Evolutionary conservation across 2,888 invertebrate genomes (phyloP), one percentile per base, ranked within the genome.

Genomic region (Frankliniella fusca): DNA sequence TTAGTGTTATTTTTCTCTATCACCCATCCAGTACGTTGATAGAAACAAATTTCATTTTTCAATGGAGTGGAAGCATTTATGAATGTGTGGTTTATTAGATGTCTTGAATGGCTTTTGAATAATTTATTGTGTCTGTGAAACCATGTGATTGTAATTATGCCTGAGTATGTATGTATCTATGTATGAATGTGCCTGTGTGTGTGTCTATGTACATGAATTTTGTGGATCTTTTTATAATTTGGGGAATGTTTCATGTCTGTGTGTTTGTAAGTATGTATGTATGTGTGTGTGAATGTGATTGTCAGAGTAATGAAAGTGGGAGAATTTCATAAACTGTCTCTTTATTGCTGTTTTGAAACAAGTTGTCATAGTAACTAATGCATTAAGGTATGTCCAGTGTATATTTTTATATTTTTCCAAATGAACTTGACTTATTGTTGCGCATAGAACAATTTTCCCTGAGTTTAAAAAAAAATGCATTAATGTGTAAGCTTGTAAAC

Each of bases 331-430:
- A 5, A 38, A 38, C 38, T 38, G 38, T 38, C 38, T 38, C 38
- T 38, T 38, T 38, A 38, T 38, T 3, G 38, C 38, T 38, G 61
- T 61, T 61, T 61, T 61, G 61, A 61, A 15, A 61, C 20, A 61
- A 61, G 18, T 18, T 61, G 11, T 18, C 11, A 61, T 18, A 20
- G 11, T 61, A 61, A 61, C 61, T 61, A 38, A 3, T 38, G 38
- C 38, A 38, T 38, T 38, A 38, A 38, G 38, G 38, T 38, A 38
- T 38, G 61, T 76, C 27, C 12, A 76, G 70, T 76, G 70, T 76
- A 76, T 76, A 76, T 76, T 76, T 76, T 76, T 76, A 76, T 76
- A 76, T 76, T 76, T 76, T 76, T 76, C 70, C 70, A 76, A 23
- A 76, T 70, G 70, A 70, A 70, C 23, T 70, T 70, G 70, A 70